Evolutionary conservation across 2,888 invertebrate genomes (phyloP), one percentile per base, ranked within the genome.

Genomic region (Cantharis lateralis): DNA sequence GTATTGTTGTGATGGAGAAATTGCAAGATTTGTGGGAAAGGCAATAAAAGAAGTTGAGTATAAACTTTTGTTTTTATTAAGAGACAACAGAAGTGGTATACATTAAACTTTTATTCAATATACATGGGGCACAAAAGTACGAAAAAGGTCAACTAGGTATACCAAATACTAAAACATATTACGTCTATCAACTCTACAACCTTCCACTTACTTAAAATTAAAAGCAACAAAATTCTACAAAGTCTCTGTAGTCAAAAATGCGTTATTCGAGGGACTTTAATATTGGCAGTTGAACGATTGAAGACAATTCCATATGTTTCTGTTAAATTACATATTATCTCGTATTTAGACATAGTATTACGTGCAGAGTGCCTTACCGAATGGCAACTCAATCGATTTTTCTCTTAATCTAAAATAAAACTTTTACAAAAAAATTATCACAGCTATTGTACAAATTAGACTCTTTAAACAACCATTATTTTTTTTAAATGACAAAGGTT

Each of bases 61-160:
- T 5, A 77, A 77, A 77, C 71, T 9, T 71, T 73, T 74, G 71
- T 10, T 71, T 77, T 77, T 77, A 75, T 74, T 75, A 70, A 32
- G 62, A 77, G 72, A 74, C 69, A 63, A 74, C 72, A 77, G 72
- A 77, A 74, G 69, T 74, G 74, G 77, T 77, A 77, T 77, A 77
- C 78, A 78, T 75, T 73, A 16, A 72, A 62, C 32, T 48, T n/a
- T 48, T 48, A 48, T 48, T 48, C n/a, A 48, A 70, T 70, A 20
- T 61, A 75, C 75, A 75, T 72, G 73, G 70, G 72, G 78, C 75
- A 78, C 78, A 75, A 75, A 68, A 70, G 74, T 70, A 72, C 62
- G 48, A 64, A 72, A 69, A 63, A 63, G 64, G 18, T 20, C 64
- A 66, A 20, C 20, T 24, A 48, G 48, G 48, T 66, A 66, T 66